Evolutionary conservation across 2,888 invertebrate species (phyloP).

Genomic region (Acanthococcus lagerstroemiae): DNA sequence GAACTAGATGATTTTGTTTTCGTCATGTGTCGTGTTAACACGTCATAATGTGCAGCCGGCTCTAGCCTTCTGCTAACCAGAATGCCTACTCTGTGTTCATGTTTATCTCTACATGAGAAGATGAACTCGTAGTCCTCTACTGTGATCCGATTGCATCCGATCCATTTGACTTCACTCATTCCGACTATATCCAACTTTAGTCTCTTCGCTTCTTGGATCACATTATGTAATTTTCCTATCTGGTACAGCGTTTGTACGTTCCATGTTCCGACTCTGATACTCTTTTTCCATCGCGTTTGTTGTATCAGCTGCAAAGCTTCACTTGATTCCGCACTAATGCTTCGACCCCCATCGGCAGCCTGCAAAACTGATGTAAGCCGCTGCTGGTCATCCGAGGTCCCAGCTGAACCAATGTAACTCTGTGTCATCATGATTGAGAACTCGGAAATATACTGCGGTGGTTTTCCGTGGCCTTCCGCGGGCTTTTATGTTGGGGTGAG

Average conservation of each 20-base stretch:
- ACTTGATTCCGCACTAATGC: not conserved
- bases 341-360: not conserved
- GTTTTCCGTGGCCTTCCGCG: not conserved
- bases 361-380: not conserved
- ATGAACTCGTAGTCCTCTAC: not conserved
- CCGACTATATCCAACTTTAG: not conserved
- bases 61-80: too few species aligned
- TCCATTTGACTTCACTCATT: not conserved
- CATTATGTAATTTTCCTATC: not conserved
- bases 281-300: not conserved
- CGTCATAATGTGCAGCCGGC: too few species aligned
- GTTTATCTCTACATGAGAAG: too few species aligned
- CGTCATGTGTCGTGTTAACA: too few species aligned
- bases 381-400: not conserved
- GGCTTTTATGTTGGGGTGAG: not conserved
- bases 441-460: not conserved
- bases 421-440: not conserved
- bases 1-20: too few species aligned
- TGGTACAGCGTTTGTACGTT: not conserved
- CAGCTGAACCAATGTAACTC: not conserved
- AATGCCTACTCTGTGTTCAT: too few species aligned
- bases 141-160: not conserved
- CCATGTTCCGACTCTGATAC: not conserved
- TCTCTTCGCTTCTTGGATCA: not conserved
- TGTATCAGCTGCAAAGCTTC: not conserved